Conservation (phyloP, 2,888 invertebrate species). For the Drosophila nigricruria region DNA sequence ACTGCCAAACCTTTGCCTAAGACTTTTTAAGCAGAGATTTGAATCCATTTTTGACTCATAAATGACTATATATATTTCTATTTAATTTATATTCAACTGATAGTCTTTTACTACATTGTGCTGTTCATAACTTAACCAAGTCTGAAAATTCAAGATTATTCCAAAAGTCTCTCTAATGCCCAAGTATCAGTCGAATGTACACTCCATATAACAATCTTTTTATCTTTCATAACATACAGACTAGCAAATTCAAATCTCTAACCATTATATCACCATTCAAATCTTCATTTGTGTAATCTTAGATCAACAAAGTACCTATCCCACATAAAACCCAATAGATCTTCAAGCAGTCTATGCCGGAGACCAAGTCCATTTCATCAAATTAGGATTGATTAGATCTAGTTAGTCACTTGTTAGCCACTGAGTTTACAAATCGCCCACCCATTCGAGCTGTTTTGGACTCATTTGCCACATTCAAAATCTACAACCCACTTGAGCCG, state of each 20-base stretch:
- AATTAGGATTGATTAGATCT: not conserved
- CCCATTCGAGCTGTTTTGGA: slow-evolving; percentile 14
- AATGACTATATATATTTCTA: not conserved
- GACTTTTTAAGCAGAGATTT: not conserved
- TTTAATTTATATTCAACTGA: not conserved
- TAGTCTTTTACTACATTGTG: not conserved
- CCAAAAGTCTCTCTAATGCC: not conserved
- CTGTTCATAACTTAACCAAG: not conserved
- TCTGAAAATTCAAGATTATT: not conserved
- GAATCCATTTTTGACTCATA: not conserved
- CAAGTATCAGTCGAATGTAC: not conserved
- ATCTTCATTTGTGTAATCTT: not conserved
- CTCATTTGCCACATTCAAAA: slow-evolving; percentile 28
- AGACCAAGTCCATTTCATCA: not conserved
- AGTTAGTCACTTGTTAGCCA: slow-evolving; percentile 1
- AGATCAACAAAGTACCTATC: not conserved
- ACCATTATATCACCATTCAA: not conserved
- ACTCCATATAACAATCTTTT: not conserved
- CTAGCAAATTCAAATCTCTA: not conserved
- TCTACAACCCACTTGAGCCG: not conserved
- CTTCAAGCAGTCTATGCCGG: not conserved
- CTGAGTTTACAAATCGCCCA: slow-evolving; percentile 2
- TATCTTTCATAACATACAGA: not conserved
- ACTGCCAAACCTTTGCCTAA: not conserved
- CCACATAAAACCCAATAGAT: not conserved